phyloP scores from a whole-genome alignment of 2,113 vertebrate species.

The Saguinus imperator region DNA sequence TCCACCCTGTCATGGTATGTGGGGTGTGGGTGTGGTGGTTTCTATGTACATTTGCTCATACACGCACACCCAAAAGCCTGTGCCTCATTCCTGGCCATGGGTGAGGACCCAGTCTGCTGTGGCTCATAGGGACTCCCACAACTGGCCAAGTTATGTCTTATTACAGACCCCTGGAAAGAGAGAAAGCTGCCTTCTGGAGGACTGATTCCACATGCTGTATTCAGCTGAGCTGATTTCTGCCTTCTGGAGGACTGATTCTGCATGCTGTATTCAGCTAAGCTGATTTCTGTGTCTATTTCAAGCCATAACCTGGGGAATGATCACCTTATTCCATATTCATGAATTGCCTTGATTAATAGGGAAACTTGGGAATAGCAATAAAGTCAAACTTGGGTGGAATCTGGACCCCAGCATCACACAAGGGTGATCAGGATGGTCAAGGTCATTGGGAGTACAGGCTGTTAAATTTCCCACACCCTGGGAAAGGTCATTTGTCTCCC shows the following conservation, averaged over 20 bases:
- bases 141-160: background rate
- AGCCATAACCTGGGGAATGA: background rate
- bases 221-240: background rate
- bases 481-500: background rate
- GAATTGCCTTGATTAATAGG: background rate
- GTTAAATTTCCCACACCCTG: background rate
- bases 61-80: background rate
- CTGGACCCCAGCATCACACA: background rate
- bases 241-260: background rate
- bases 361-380: background rate
- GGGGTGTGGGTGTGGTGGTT: slow-evolving; percentile 54
- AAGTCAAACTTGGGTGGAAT: background rate
- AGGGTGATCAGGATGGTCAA: background rate
- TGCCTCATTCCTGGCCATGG: background rate
- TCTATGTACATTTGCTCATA: slow-evolving; percentile 16
- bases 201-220: background rate
- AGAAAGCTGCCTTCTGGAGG: background rate
- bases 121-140: background rate
- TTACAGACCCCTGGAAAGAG: background rate
- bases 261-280: background rate
- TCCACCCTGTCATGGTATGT: slow-evolving; percentile 44
- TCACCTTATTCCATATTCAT: background rate
- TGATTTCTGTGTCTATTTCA: background rate
- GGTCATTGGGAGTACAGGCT: background rate
- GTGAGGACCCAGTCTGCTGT: background rate